Evolutionary conservation across 2,797 vertebrate genomes (phyloP).

Genomic region (Argentina silus): DNA sequence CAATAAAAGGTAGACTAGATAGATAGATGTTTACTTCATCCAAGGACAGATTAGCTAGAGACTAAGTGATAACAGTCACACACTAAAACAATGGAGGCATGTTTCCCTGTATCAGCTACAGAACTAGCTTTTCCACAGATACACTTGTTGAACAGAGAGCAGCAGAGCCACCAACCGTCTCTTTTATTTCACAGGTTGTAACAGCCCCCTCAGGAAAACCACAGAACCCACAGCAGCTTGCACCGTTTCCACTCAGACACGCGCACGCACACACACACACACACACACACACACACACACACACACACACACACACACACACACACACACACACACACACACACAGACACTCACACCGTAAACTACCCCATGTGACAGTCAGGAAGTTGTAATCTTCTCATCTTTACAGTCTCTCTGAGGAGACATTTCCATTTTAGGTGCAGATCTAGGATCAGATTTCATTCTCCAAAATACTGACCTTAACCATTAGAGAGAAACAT

Average conservation of each 20-base stretch:
- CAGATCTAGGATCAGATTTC: no score
- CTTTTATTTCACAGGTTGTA: neutral
- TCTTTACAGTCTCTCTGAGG: no score
- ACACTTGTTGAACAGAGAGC: no score
- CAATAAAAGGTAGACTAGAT: no score
- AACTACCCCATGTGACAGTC: conserved; percentile 4
- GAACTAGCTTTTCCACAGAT: no score
- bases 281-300: conserved; percentile 11
- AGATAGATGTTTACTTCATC: no score
- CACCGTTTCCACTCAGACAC: conserved; percentile 5
- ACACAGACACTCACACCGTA: neutral
- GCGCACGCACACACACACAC: neutral
- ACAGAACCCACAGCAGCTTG: neutral
- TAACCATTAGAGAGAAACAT: no score
- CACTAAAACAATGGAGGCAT: neutral
- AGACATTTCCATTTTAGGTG: no score
- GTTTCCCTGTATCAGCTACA: no score
- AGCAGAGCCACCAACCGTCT: neutral
- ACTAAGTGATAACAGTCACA: neutral
- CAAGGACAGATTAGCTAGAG: no score
- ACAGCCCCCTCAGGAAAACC: neutral
- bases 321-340: conserved; percentile 13
- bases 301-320: conserved; percentile 1
- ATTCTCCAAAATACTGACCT: no score
- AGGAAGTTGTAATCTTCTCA: conserved; percentile 1